Evolutionary conservation across 2,113 vertebrate species (phyloP).

Genomic region (Brachyhypopomus gauderio): DNA sequence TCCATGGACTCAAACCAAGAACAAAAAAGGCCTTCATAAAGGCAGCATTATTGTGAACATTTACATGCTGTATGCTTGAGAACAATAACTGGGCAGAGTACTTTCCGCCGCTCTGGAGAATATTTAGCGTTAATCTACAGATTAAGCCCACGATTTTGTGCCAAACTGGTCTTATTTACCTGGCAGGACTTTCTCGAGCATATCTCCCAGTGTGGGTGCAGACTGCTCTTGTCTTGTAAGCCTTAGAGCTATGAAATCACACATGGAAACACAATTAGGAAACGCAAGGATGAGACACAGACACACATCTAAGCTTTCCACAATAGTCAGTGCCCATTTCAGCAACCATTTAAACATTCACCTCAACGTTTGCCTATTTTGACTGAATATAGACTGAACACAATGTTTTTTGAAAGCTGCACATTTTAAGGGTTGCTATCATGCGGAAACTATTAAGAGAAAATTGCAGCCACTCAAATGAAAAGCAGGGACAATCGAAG

Average conservation of each 20-base stretch:
- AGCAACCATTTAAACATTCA: constrained; percentile 5
- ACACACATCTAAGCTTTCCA: constrained; percentile 56
- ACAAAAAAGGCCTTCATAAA: background rate
- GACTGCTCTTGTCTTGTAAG: constrained; percentile 97
- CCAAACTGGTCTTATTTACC: constrained; percentile 70
- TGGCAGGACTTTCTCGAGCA: constrained; percentile 81
- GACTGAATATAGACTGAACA: too few relatives aligned
- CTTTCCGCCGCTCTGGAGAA: background rate
- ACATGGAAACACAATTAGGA: constrained; percentile 50
- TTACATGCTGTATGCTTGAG: background rate
- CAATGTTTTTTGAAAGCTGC: background rate
- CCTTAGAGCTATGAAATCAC: constrained; percentile 88
- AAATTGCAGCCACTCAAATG: background rate
- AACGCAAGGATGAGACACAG: constrained; percentile 45
- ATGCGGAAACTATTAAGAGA: background rate
- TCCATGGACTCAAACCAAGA: background rate
- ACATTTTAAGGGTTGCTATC: background rate
- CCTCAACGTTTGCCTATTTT: background rate
- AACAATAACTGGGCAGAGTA: background rate
- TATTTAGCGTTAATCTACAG: background rate
- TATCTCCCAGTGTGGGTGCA: constrained; percentile 88
- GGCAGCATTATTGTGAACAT: background rate
- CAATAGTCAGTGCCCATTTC: background rate
- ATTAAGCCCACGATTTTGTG: constrained; percentile 12
- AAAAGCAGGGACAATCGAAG: background rate